Conservation (phyloP, 2,797 vertebrate genomes). For the Paguma larvata region DNA sequence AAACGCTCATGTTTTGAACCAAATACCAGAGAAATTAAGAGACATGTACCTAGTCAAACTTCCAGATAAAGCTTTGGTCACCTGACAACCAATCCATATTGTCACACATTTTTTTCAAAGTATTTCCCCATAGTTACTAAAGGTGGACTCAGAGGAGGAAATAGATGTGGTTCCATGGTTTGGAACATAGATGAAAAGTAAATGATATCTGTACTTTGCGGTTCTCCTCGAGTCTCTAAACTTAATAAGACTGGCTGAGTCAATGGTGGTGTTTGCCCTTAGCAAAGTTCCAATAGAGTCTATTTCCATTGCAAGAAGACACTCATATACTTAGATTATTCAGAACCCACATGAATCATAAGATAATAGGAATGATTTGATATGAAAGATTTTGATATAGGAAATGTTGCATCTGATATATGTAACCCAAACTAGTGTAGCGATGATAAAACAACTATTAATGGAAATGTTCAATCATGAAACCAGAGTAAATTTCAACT, state of each 20-base stretch:
- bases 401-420: slow-evolving; percentile 5
- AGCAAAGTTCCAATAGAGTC: background rate
- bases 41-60: background rate
- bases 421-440: background rate
- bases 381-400: background rate
- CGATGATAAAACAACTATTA: slow-evolving; percentile 1
- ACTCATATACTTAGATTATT: background rate
- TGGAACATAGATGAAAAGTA: background rate
- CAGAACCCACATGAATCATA: background rate
- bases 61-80: background rate
- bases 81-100: background rate
- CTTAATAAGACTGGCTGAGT: background rate
- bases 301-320: background rate
- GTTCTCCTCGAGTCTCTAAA: background rate
- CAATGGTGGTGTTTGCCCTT: background rate
- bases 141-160: background rate
- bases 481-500: background rate
- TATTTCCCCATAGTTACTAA: background rate
- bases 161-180: background rate
- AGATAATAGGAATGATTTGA: background rate
- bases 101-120: background rate
- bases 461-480: background rate
- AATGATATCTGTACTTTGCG: background rate
- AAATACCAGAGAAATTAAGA: slow-evolving; percentile 9
- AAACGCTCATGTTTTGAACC: background rate